Evolutionary conservation across 2,888 invertebrate species (phyloP), one percentile per base, ranked within the genome.

Genomic region (Mythimna impura): DNA sequence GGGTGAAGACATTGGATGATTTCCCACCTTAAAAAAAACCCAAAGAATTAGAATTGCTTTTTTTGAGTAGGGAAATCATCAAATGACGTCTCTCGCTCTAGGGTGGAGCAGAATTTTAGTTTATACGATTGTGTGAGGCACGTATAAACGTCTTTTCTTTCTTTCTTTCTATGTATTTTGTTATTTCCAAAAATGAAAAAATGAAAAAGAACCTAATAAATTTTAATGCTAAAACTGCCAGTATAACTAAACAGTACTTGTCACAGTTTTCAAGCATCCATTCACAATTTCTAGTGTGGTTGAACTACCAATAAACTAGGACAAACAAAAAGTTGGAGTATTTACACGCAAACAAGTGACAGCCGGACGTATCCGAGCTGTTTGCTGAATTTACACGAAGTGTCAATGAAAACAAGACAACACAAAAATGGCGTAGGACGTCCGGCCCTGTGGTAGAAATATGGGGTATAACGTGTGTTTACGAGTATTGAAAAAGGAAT

Each of bases 331-430:
- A 54, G 61, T 50, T 47, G 43, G 20, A 57, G 20, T 63, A 60
- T 76, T 77, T 64, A 71, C 58, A 52, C 47, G 22, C 66, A 73
- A 77, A 73, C 73, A 73, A 73, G 54, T 79, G 73, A 79, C 73
- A 54, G 4, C 10, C 57, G 69, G 14, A 30, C 20, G 43, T 52
- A 30, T 50, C 62, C 57, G 62, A 57, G 57, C 61, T 74, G 75
- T 80, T 67, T 57, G 67, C 60, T 65, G 52, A 69, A 78, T 78
- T 79, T 68, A 68, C 62, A 61, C 55, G 25, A 47, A 66, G 64
- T 80, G 65, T 62, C 68, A 80, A 74, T 80, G 52, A 36, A 80
- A 74, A 80, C 55, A 74, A 71, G 76, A 66, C 68, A 52, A 30
- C 67, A 79, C 64, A 68, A 67, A n/a, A 57, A 80, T 60, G 57